Percentiles rank a stretch among this genome's conserved stretches.
phyloP scores from a whole-genome alignment of 2,797 vertebrate species.

The Petrocephalus schoutedeni region DNA sequence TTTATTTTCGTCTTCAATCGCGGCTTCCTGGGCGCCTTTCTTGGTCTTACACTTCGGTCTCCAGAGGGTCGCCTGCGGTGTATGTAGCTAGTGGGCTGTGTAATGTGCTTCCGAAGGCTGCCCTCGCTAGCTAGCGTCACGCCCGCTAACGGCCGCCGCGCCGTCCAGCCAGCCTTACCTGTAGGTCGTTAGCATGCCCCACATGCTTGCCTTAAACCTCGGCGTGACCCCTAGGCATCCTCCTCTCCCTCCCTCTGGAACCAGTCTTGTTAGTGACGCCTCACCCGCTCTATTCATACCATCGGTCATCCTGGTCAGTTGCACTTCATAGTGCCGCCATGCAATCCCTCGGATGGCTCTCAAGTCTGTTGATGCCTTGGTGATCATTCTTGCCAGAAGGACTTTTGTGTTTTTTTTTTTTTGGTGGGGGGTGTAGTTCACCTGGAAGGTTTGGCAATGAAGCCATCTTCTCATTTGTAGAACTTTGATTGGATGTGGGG shows the following conservation, averaged over 20 bases:
- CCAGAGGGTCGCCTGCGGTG: neutral
- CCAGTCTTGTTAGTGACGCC: neutral
- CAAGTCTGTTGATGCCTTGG: neutral
- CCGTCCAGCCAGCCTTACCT: neutral
- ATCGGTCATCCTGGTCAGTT: neutral
- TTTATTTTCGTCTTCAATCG: neutral
- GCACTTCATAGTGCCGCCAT: neutral
- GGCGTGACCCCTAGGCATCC: neutral
- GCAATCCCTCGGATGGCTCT: neutral
- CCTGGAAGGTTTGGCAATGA: neutral
- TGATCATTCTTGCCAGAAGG: neutral
- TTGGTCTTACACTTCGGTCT: neutral
- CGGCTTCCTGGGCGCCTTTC: neutral
- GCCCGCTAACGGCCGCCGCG: neutral
- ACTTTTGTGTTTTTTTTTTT: neutral
- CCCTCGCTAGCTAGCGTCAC: neutral
- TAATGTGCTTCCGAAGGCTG: neutral
- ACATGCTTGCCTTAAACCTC: neutral
- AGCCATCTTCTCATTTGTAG: neutral
- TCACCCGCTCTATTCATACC: neutral
- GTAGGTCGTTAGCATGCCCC: neutral
- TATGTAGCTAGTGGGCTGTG: neutral
- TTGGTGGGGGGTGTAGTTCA: neutral
- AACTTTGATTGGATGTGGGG: neutral
- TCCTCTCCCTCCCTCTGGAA: neutral